Evolutionary conservation across 2,797 vertebrate genomes (phyloP).

Genomic region (Uromys caudimaculatus): DNA sequence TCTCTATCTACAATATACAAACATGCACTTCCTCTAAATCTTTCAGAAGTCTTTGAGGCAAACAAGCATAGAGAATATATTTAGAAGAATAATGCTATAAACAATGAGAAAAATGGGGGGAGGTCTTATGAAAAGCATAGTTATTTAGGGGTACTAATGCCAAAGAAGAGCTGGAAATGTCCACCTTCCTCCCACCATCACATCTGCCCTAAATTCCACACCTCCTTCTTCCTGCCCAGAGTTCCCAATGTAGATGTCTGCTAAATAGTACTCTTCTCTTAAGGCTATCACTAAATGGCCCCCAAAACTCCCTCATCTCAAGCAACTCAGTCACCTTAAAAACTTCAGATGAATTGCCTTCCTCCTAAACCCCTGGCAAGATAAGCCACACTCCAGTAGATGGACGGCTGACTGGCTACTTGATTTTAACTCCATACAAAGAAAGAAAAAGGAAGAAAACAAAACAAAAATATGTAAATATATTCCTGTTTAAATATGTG

Average conservation of each 20-base stretch:
- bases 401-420: not conserved
- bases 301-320: not conserved
- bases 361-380: not conserved
- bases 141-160: not conserved
- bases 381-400: not conserved
- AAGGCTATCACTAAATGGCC: not conserved
- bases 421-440: not conserved
- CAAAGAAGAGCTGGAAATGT: not conserved
- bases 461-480: not conserved
- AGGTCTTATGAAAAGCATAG: not conserved
- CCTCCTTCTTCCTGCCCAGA: not conserved
- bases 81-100: not conserved
- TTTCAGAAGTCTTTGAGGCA: not conserved
- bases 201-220: not conserved
- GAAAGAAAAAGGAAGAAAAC: not conserved
- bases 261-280: not conserved
- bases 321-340: not conserved
- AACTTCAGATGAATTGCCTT: not conserved
- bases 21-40: not conserved
- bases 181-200: fast-evolving
- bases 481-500: not conserved
- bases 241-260: not conserved
- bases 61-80: not conserved
- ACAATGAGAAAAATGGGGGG: not conserved
- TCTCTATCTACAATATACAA: not conserved